Evolutionary conservation across 1,140 invertebrate genomes (phyloP), one percentile per base, ranked within the genome.

Genomic region (Gonatopus flavifemur): DNA sequence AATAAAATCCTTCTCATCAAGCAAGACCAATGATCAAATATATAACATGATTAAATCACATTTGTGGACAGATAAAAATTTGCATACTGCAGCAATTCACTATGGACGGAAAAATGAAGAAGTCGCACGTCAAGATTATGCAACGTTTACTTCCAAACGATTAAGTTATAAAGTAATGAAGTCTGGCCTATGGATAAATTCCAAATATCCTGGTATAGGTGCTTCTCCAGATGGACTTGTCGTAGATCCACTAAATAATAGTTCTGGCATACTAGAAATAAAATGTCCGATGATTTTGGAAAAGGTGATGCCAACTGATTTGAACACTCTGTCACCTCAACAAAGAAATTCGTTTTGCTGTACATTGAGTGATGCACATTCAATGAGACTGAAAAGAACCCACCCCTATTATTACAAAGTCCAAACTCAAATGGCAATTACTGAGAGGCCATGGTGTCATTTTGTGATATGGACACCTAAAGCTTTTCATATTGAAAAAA

Each of bases 401-500:
- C 55, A 62, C 31, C 12, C 21, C 9, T 55, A 55, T 42, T 40
- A 50, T 50, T 45, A 33, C 24, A 46, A 55, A 19, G 35, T 55
- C 15, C 59, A 62, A 46, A 52, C 24, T 9, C 44, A 55, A 25
- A 55, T 62, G 49, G 44, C 43, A 25, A 36, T 62, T 31, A 48
- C 39, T 10, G 49, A 44, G 40, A 44, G 30, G 20, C 24, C 12
- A 24, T 62, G 49, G 48, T 62, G 59, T 55, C 47, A 58, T 33
- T 58, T 58, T 45, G 52, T 62, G 22, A 46, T 55, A 25, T 62
- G 52, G 59, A 62, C 55, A 1, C 12, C 50, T 30, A 37, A 51
- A 22, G 51, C 33, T 45, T 48, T 48, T 33, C 32, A 55, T 22
- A 33, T 49, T 28, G 41, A 54, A 48, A 47, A 35, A 43, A 44